Base-by-base conservation (phyloP, 92 coral and sea anemone genomes). In the Muricea muricata region DNA sequence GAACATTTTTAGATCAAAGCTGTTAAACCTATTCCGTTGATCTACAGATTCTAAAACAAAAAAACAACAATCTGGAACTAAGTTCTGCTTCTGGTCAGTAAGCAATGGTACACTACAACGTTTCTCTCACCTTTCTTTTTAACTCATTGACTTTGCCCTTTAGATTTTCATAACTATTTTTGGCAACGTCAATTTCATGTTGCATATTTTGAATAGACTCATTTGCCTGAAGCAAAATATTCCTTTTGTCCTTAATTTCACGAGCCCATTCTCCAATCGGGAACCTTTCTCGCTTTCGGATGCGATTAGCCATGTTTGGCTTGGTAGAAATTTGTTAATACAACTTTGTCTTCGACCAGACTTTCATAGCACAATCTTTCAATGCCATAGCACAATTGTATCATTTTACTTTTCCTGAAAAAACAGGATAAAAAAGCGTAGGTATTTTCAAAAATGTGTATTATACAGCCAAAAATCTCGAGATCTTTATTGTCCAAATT, bases 241-340 rank as follows among this genome's bases (percentile, higher is more conserved):
- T 35, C 11, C 35, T 33, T 0, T 60, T 60, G 17, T n/a, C 11
- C 68, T 60, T 60, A 13, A 60, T 17, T 30, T 60, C 34, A 60
- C 33, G 68, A 60, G 68, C 25, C 68, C 68, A 60, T 60, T 60
- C 18, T 0, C 68, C 68, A 60, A 60, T 60, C 11, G 68, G 68
- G 28, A 60, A 24, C 68, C 68, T 60, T 60, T 60, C 68, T n/a
- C 33, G 37, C 68, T 2, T 60, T 60, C 68, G 25, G 14, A 7
- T 60, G 68, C 34, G 35, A 60, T 60, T 30, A 30, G 68, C 37
- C 68, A 60, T 24, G 20, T 25, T 52, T 52, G 60, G 18, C 60
- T 52, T 25, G 24, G 60, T 52, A 23, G 24, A 52, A 52, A 18
- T 52, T 52, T 52, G 18, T 52, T 15, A 52, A 13, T 13, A 45